A percentile compares a stretch with the other conserved stretches of the same genome.
Evolutionary conservation across 1,140 invertebrate species (phyloP).

Genomic region (Drosophila repleta): DNA sequence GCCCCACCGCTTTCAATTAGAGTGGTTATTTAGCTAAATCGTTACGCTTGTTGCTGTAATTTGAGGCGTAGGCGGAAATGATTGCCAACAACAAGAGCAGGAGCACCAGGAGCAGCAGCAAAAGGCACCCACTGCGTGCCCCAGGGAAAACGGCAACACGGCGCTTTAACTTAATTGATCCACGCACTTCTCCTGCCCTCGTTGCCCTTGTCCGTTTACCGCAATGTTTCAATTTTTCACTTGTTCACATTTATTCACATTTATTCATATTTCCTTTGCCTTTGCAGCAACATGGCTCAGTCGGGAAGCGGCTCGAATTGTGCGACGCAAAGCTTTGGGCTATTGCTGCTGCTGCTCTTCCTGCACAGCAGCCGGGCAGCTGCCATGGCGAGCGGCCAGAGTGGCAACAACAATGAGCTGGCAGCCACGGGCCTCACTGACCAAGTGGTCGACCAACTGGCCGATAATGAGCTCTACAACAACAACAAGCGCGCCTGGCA

Average conservation of each 20-base stretch:
- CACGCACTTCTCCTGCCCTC: slow-evolving; percentile 31
- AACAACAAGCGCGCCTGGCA: slow-evolving; percentile 87
- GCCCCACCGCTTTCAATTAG: slow-evolving; percentile 74
- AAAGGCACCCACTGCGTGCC: slow-evolving; percentile 28
- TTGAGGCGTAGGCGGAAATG: slow-evolving; percentile 70
- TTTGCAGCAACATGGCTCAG: slow-evolving; percentile 52
- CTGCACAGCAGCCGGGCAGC: slow-evolving; percentile 36
- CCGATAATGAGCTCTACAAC: slow-evolving; percentile 57
- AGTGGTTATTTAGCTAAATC: slow-evolving; percentile 80
- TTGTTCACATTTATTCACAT: slow-evolving; percentile 15
- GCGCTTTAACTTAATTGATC: slow-evolving; percentile 66
- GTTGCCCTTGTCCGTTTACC: slow-evolving; percentile 17
- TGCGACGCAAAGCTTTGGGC: slow-evolving; percentile 19
- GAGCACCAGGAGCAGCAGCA: background rate
- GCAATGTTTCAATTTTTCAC: slow-evolving; percentile 34
- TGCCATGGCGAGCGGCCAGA: slow-evolving; percentile 6
- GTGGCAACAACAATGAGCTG: slow-evolving; percentile 50
- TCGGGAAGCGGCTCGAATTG: slow-evolving; percentile 20
- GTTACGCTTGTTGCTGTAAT: slow-evolving; percentile 72
- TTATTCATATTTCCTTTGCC: background rate
- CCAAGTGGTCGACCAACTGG: slow-evolving; percentile 64
- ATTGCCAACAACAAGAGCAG: slow-evolving; percentile 41
- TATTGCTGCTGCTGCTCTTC: slow-evolving; percentile 46
- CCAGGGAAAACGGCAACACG: slow-evolving; percentile 45
- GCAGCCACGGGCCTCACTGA: slow-evolving; percentile 52